Base-by-base conservation (phyloP, 2,113 vertebrate genomes). In the Otus sunia region DNA sequence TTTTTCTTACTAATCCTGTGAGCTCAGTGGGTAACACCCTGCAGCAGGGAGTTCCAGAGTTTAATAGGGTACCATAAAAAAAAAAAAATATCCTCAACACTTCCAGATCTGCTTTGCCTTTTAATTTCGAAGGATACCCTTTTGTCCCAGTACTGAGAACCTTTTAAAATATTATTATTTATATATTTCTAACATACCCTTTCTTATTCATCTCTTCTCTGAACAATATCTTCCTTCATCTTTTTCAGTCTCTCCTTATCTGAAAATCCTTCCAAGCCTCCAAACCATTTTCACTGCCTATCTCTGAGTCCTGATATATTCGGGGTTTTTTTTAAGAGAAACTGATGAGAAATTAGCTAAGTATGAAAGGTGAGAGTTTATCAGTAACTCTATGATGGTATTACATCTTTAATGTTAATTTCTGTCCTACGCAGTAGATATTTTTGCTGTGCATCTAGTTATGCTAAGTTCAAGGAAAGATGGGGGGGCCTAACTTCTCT, bases 381-480 rank as follows among this genome's bases (percentile, higher is more conserved):
- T 97, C 96, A 95, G 80, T 63, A 90, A 80, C 23, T 90, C 68
- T 83, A 30, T 80, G 92, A 90, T 91, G 80, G 76, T 78, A 94
- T 90, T 95, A 92, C 82, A 94, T 93, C 85, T 96, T 92, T 88
- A 91, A 96, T 96, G 91, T 82, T 95, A 96, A 97, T 97, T 94
- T 97, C 84, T 82, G 37, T 91, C 89, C 84, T 90, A 77, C 0
- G 1, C 84, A 83, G 59, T 66, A 95, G 77, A 95, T 87, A 95
- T 90, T 95, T 96, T 82, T 96, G 74, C 78, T 95, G 47, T 94
- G 81, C 67, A 91, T 96, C 87, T 88, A 86, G 77, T 96, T 97
- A 97, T 78, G 88, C 76, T 72, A 92, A 86, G 80, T 76, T 95
- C 67, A 90, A 73, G 93, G 45, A 73, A 94, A 88, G 74, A 92